Base-by-base conservation (phyloP, 1,140 invertebrate species). In the Drosophila lowei region DNA sequence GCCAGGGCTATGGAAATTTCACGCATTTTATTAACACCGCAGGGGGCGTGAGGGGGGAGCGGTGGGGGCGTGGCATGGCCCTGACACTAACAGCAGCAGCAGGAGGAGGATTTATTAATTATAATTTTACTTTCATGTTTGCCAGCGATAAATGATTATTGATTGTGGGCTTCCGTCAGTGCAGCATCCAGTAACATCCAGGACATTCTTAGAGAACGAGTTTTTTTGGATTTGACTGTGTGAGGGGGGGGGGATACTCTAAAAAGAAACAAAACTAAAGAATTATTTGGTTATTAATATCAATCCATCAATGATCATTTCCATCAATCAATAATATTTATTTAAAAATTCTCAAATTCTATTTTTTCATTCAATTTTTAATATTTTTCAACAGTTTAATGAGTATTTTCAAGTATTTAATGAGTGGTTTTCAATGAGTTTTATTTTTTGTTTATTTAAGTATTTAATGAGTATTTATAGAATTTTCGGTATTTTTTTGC, bases 1-100 rank as follows among this genome's bases (percentile, higher is more conserved):
- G 34, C 61, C 53, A 81, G 77, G 77, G 48, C 68, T 72, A 86
- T 85, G 81, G 81, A 85, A 85, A 85, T 85, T 86, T 75, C 50
- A 67, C 62, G 70, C 70, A 77, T 86, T 80, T 77, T 66, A 74
- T 77, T 83, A 63, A 70, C 43, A 77, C 68, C 49, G 49, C 73
- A 54, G 63, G 62, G 49, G 60, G 60, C 18, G 18, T 18, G 18
- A 2, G 18, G 18, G 18, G 18, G 18, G 1, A 18, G 30, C 0
- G 52, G 28, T 0, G 48, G 73, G 38, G 52, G 44, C 56, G 47
- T 23, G 55, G 49, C 43, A 38, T 50, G 50, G 62, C 25, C 18
- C 18, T 30, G 25, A 30, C 25, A 52, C 23, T 21, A 55, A 50
- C 15, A 44, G 11, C n/a, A 63, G 13, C 28, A 44, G 49, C 23